Evolutionary conservation across 1,140 invertebrate species (phyloP).

Genomic region (Tetragonula clypearis): DNA sequence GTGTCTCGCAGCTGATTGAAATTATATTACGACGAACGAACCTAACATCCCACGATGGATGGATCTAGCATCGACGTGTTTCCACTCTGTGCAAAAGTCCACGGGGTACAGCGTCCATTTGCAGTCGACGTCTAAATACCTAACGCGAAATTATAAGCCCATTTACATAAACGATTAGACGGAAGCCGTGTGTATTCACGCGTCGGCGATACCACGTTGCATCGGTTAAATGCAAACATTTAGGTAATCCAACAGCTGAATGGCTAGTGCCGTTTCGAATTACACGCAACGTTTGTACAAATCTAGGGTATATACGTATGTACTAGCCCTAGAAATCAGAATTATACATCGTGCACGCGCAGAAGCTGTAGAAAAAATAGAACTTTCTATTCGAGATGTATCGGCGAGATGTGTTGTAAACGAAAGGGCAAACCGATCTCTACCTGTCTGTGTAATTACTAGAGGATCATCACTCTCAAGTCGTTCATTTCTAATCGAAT

Average conservation of each 20-base stretch:
- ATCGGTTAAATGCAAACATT: background rate
- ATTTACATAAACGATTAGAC: background rate
- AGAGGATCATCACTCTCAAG: background rate
- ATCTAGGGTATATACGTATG: background rate
- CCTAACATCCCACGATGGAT: background rate
- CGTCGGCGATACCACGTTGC: background rate
- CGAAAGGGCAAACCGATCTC: background rate
- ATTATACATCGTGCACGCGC: background rate
- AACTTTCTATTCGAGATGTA: background rate
- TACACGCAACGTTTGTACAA: background rate
- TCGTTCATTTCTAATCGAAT: background rate
- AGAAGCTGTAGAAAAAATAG: slow-evolving; percentile 26
- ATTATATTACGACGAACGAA: background rate
- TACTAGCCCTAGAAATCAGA: background rate
- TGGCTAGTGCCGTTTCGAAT: background rate
- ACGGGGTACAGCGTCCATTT: too few relatives aligned
- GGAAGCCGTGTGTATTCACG: too few relatives aligned
- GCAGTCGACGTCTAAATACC: background rate
- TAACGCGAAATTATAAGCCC: background rate
- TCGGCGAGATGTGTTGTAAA: background rate
- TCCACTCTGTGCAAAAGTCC: background rate
- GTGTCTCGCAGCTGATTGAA: background rate
- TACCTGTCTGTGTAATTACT: background rate
- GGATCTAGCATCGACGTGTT: background rate
- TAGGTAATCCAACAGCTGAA: background rate